A percentile compares a stretch with the other conserved stretches of the same genome.
Conservation (phyloP, 2,888 invertebrate species). For the Tromatobia lineatoria region DNA sequence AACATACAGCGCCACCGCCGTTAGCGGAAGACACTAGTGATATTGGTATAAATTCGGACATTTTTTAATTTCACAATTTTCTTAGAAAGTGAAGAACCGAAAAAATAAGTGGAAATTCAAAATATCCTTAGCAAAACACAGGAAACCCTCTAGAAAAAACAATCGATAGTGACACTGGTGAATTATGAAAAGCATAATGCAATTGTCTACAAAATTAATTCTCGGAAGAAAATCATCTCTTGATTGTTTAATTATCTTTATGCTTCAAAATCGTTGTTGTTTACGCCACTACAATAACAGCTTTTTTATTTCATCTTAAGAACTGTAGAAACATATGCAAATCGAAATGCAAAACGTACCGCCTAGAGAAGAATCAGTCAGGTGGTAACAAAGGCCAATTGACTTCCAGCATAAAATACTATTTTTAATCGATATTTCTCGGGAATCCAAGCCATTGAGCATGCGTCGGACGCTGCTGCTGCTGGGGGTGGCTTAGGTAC, state of each 20-base stretch:
- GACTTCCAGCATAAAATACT: neutral
- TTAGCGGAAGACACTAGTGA: slow-evolving; percentile 63
- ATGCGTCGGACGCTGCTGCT: slow-evolving; percentile 33
- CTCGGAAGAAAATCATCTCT: too few relatives aligned
- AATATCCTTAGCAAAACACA: neutral
- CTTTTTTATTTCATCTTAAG: too few relatives aligned
- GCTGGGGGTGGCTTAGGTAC: neutral
- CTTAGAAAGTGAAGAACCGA: too few relatives aligned
- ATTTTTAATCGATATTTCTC: neutral
- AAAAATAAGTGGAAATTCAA: too few relatives aligned
- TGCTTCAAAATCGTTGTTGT: neutral
- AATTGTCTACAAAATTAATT: neutral
- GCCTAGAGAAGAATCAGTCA: slow-evolving; percentile 28
- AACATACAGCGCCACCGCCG: slow-evolving; percentile 62
- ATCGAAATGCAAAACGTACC: neutral
- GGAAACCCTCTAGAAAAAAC: slow-evolving; percentile 14
- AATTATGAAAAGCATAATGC: neutral
- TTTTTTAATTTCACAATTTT: too few relatives aligned
- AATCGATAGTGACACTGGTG: slow-evolving; percentile 20
- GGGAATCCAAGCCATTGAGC: slow-evolving; percentile 8
- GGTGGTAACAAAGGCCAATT: slow-evolving; percentile 37
- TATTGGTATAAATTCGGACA: too few relatives aligned
- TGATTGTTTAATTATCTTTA: too few relatives aligned
- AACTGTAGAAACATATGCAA: neutral
- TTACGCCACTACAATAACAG: too few relatives aligned